A percentile compares a stretch with the other conserved stretches of the same genome.
phyloP scores from a whole-genome alignment of 2,888 invertebrate species.

The Coleophora flavipennella region DNA sequence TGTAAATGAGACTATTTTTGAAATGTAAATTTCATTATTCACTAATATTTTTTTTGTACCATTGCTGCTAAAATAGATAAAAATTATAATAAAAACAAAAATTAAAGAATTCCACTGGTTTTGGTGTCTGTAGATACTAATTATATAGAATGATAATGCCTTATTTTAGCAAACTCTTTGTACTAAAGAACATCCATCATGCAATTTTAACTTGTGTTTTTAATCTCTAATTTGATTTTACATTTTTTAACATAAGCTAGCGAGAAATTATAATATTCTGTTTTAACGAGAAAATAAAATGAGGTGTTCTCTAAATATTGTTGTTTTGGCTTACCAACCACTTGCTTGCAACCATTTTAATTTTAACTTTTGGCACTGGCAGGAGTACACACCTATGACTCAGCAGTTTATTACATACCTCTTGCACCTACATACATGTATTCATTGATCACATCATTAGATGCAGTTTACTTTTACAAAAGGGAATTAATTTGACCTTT shows the following conservation, averaged over 20 bases:
- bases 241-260: conserved; percentile 61
- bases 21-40: conserved; percentile 46
- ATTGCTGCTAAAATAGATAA: no score
- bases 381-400: conserved; percentile 13
- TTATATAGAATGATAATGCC: background rate
- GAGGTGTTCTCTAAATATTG: conserved; percentile 52
- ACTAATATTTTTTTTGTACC: conserved; percentile 21
- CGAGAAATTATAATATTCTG: conserved; percentile 68
- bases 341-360: conserved; percentile 50
- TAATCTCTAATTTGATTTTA: conserved; percentile 48
- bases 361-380: conserved; percentile 56
- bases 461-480: no score
- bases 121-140: background rate
- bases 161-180: conserved; percentile 11
- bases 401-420: background rate
- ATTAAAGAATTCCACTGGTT: no score
- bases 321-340: conserved; percentile 42
- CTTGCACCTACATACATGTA: no score
- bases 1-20: conserved; percentile 59
- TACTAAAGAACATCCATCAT: conserved; percentile 33
- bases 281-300: conserved; percentile 67
- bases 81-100: no score
- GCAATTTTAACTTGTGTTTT: conserved; percentile 39
- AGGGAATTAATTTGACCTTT: background rate
- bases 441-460: no score